These are phyloP conservation scores for Epinephelus lanceolatus DNA, from an alignment of 2,113 vertebrate species.

Conservation along the genomic window DNA sequence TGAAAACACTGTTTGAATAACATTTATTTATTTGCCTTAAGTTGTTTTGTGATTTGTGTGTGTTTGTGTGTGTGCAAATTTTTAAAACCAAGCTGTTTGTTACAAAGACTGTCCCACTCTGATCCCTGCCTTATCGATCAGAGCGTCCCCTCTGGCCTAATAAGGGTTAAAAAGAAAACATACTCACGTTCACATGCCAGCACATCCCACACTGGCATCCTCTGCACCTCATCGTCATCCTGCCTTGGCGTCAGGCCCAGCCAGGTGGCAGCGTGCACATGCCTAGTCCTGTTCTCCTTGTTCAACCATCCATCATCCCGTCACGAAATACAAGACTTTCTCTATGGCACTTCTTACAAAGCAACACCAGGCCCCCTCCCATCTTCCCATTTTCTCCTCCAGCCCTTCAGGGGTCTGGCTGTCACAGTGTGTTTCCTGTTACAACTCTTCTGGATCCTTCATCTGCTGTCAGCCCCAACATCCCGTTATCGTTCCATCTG, in stretches of 20 bases:
- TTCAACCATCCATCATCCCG: slow-evolving; percentile 74
- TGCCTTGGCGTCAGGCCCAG: slow-evolving; percentile 66
- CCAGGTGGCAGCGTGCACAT: slow-evolving; percentile 72
- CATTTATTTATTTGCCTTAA: not conserved
- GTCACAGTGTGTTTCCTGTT: slow-evolving; percentile 67
- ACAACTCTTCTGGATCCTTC: slow-evolving; percentile 50
- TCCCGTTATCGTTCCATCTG: slow-evolving; percentile 55
- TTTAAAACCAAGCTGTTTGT: not conserved
- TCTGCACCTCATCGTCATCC: slow-evolving; percentile 31
- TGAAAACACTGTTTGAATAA: not conserved
- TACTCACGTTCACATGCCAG: slow-evolving; percentile 16
- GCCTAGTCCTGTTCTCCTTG: slow-evolving; percentile 69
- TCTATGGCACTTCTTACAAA: slow-evolving; percentile 30
- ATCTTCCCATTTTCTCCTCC: slow-evolving; percentile 41
- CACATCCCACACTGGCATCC: slow-evolving; percentile 21
- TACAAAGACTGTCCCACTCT: not conserved
- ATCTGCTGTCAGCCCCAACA: slow-evolving; percentile 53
- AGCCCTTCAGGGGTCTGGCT: slow-evolving; percentile 61
- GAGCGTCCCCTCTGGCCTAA: not conserved
- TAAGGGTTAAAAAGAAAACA: slow-evolving; percentile 3
- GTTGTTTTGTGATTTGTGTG: not conserved
- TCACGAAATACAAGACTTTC: slow-evolving; percentile 61
- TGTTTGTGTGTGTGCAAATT: not conserved
- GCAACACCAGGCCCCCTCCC: slow-evolving; percentile 20
- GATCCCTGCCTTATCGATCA: not conserved